Conservation (phyloP, 2,888 invertebrate genomes). For the Caenorhabditis angaria region DNA sequence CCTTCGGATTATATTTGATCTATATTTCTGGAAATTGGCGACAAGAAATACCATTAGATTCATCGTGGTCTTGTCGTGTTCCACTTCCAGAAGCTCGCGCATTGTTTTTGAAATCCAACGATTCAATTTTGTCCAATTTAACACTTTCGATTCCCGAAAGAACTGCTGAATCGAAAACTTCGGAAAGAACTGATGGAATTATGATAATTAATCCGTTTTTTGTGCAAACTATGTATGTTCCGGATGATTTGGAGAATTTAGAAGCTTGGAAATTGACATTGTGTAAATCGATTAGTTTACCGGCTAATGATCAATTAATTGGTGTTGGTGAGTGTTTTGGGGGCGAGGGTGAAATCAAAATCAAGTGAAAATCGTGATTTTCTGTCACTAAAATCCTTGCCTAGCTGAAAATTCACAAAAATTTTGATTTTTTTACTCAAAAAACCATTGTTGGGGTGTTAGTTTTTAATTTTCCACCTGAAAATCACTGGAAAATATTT, state of each 20-base stretch:
- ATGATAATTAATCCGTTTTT: constrained; percentile 33
- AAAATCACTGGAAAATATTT: not conserved
- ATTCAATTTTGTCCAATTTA: constrained; percentile 18
- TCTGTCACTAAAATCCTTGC: no score
- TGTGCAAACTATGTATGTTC: constrained; percentile 21
- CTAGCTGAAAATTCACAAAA: no score
- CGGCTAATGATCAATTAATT: constrained; percentile 26
- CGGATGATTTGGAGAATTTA: constrained; percentile 22
- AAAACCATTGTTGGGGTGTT: no score
- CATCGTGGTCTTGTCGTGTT: constrained; percentile 15
- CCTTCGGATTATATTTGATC: constrained; percentile 15
- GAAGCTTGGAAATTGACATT: constrained; percentile 11
- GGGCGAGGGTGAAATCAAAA: no score
- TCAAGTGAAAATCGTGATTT: no score
- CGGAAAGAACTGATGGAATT: constrained; percentile 33
- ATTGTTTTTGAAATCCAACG: constrained; percentile 21
- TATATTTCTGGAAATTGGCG: constrained; percentile 23
- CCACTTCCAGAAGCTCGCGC: constrained; percentile 14
- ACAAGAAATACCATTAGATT: not conserved
- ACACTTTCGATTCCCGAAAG: constrained; percentile 21
- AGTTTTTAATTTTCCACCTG: not conserved
- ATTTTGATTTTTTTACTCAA: no score
- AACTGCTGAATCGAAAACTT: constrained; percentile 19
- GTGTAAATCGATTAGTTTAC: constrained; percentile 7
- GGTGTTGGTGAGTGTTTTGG: constrained; percentile 12